A percentile compares a stretch with the other conserved stretches of the same genome.
Conservation (phyloP, 2,113 vertebrate species). For the Alectura lathami region DNA sequence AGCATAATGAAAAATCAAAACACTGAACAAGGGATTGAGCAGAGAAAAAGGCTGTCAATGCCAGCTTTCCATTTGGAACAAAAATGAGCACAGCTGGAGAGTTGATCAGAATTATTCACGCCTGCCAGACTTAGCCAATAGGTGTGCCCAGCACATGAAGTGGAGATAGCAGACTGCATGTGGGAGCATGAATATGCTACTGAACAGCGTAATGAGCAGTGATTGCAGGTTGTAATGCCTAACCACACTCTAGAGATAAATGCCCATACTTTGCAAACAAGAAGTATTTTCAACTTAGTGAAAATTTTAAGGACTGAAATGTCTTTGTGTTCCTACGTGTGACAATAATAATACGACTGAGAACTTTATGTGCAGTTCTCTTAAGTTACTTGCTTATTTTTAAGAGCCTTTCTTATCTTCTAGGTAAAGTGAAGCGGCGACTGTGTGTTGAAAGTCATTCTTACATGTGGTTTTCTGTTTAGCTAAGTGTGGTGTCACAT, state of each 20-base stretch:
- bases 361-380: background rate
- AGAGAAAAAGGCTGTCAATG: background rate
- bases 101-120: background rate
- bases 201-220: background rate
- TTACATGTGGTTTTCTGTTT: background rate
- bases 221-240: background rate
- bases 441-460: background rate
- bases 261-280: background rate
- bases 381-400: background rate
- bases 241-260: background rate
- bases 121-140: background rate
- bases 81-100: accelerated
- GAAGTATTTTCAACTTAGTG: accelerated
- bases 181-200: accelerated
- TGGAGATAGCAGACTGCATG: background rate
- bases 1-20: background rate
- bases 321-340: background rate
- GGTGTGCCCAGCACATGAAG: background rate
- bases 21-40: accelerated
- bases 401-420: background rate
- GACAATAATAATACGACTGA: background rate
- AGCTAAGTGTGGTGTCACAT: background rate
- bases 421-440: background rate
- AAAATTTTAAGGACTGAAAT: background rate
- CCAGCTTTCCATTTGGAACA: background rate